These are phyloP conservation scores for Agrotis exclamationis DNA, from an alignment of 2,888 invertebrate species.

Conservation along the genomic window DNA sequence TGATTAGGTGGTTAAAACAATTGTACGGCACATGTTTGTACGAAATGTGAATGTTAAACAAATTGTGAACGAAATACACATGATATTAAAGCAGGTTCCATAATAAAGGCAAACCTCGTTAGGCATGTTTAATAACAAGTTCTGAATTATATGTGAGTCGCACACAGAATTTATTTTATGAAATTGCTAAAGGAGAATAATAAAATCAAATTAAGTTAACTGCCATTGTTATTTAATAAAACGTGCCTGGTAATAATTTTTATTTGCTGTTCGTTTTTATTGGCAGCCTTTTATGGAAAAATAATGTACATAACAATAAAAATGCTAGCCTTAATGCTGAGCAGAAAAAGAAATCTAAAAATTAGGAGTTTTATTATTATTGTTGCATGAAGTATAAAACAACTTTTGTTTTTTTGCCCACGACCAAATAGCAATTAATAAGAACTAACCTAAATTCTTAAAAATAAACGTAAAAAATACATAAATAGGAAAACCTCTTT, in stretches of 20 bases:
- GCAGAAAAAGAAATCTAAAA: neutral
- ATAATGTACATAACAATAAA: neutral
- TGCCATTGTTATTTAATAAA: conserved; percentile 15
- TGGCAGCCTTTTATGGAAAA: conserved; percentile 1
- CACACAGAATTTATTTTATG: conserved; percentile 15
- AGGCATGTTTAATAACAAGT: conserved; percentile 26
- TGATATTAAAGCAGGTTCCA: conserved; percentile 39
- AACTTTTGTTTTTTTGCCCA: neutral
- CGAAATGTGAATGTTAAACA: conserved; percentile 40
- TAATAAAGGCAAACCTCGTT: conserved; percentile 45
- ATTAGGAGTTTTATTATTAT: neutral
- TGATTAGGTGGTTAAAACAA: conserved; percentile 48
- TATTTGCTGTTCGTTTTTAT: conserved; percentile 11
- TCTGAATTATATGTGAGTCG: conserved; percentile 27
- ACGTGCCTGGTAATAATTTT: conserved; percentile 2
- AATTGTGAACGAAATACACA: conserved; percentile 35
- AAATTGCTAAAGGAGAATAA: conserved; percentile 5
- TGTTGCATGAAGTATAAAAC: neutral
- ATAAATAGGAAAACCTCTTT: conserved; percentile 41
- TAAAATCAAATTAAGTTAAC: conserved; percentile 7
- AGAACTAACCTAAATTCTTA: conserved; percentile 11
- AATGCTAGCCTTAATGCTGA: neutral
- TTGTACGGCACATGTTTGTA: conserved; percentile 14
- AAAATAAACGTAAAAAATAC: conserved; percentile 34
- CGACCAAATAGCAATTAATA: neutral